phyloP scores from a whole-genome alignment of 1,140 invertebrate genomes.

The Trichomalopsis sarcophagae region DNA sequence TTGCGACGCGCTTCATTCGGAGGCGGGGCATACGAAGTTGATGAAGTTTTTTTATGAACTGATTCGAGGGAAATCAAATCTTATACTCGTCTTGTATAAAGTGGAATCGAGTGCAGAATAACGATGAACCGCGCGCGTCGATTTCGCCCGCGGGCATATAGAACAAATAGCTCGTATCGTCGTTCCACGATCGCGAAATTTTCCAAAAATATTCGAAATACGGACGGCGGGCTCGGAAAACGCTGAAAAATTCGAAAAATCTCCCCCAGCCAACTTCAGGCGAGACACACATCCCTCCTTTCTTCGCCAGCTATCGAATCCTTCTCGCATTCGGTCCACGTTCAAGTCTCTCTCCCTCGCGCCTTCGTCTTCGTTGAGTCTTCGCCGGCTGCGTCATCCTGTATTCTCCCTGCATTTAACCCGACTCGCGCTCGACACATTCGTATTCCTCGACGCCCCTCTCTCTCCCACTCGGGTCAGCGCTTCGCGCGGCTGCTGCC shows the following conservation, averaged over 20 bases:
- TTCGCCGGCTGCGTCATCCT: not conserved
- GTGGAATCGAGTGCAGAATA: too few species aligned
- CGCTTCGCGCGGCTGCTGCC: not conserved
- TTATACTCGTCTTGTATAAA: too few species aligned
- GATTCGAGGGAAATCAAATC: too few species aligned
- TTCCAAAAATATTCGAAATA: not conserved
- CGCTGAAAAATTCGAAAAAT: not conserved
- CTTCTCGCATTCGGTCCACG: constrained; percentile 31
- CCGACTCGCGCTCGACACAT: not conserved
- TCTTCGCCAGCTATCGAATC: not conserved
- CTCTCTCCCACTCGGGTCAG: constrained; percentile 16
- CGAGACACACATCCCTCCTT: not conserved
- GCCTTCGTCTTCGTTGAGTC: not conserved
- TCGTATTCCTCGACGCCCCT: constrained; percentile 4
- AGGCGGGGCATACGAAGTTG: not conserved
- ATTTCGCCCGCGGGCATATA: not conserved
- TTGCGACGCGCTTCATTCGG: not conserved
- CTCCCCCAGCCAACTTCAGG: not conserved
- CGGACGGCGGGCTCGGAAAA: not conserved
- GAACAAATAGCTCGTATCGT: not conserved
- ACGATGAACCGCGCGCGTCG: too few species aligned
- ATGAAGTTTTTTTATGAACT: too few species aligned
- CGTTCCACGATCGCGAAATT: not conserved
- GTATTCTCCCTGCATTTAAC: constrained; percentile 11
- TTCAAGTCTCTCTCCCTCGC: not conserved